Percentiles rank a stretch among this genome's conserved stretches.
phyloP scores from a whole-genome alignment of 2,113 vertebrate genomes.

The Nothocercus nigrocapillus region DNA sequence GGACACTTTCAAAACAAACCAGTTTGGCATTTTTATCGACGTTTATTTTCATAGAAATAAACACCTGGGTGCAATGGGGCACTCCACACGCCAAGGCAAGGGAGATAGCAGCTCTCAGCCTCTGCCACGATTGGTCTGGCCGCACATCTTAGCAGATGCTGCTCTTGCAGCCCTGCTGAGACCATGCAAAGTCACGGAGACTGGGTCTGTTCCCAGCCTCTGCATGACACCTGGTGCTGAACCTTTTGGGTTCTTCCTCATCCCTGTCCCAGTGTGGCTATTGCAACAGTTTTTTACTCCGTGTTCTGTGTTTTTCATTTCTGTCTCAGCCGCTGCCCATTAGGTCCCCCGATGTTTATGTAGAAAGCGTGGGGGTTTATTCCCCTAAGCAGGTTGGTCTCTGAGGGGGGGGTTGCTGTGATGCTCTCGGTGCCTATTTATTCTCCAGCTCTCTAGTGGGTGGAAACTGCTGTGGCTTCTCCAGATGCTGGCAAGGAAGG shows the following conservation, averaged over 20 bases:
- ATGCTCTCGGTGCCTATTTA: slow-evolving; percentile 19
- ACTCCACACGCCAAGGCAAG: not conserved
- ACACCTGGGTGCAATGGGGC: not conserved
- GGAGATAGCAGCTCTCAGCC: not conserved
- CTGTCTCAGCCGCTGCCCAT: slow-evolving; percentile 74
- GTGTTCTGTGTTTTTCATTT: not conserved
- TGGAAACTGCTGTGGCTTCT: slow-evolving; percentile 27
- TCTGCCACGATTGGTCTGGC: not conserved
- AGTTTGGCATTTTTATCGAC: not conserved
- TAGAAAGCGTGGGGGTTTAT: slow-evolving; percentile 86
- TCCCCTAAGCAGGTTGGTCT: slow-evolving; percentile 88
- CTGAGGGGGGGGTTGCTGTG: slow-evolving; percentile 31
- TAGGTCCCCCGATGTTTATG: slow-evolving; percentile 84
- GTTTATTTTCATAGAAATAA: not conserved
- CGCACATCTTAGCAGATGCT: not conserved
- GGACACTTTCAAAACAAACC: not conserved
- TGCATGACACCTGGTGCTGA: not conserved
- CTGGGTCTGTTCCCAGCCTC: not conserved
- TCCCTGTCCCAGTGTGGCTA: accelerated
- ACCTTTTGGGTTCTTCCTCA: not conserved
- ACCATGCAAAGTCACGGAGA: not conserved
- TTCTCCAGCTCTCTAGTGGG: not conserved
- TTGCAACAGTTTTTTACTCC: not conserved
- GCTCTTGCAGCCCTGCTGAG: not conserved
- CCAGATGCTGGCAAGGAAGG: not conserved